Conservation (phyloP, 2,888 invertebrate genomes). For the Protodeltote pygarga region DNA sequence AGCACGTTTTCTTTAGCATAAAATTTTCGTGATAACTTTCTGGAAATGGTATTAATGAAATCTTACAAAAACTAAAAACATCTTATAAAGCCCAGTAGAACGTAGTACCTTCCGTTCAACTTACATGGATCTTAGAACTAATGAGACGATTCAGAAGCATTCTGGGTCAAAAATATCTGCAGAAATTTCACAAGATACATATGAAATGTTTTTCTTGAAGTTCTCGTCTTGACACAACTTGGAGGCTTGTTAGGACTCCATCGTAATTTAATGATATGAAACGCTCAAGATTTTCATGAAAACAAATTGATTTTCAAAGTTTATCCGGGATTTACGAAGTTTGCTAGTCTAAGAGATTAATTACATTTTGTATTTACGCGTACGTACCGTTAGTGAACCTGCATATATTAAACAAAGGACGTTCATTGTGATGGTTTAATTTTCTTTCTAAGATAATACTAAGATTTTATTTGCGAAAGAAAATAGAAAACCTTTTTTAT, state of each 20-base stretch:
- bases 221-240: constrained; percentile 18
- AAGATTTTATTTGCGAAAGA: too few relatives aligned
- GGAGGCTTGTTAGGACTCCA: constrained; percentile 21
- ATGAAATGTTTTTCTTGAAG: constrained; percentile 23
- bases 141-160: constrained; percentile 11
- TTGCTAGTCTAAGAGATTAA: constrained; percentile 11
- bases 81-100: too few relatives aligned
- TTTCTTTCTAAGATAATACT: too few relatives aligned
- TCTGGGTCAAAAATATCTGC: constrained; percentile 16
- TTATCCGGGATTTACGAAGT: constrained; percentile 12
- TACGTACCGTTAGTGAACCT: neutral
- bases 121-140: too few relatives aligned
- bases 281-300: constrained; percentile 16
- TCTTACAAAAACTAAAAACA: neutral
- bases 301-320: constrained; percentile 24
- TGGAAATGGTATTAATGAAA: too few relatives aligned
- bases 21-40: too few relatives aligned
- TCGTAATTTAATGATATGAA: constrained; percentile 31
- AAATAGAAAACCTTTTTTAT: too few relatives aligned
- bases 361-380: constrained; percentile 23
- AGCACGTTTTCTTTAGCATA: too few relatives aligned
- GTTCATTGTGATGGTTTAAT: too few relatives aligned
- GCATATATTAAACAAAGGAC: constrained; percentile 18
- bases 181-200: constrained; percentile 12
- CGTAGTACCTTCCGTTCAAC: too few relatives aligned